Conservation (phyloP, 2,797 vertebrate species). For the Mormyrus hasselquistii region DNA sequence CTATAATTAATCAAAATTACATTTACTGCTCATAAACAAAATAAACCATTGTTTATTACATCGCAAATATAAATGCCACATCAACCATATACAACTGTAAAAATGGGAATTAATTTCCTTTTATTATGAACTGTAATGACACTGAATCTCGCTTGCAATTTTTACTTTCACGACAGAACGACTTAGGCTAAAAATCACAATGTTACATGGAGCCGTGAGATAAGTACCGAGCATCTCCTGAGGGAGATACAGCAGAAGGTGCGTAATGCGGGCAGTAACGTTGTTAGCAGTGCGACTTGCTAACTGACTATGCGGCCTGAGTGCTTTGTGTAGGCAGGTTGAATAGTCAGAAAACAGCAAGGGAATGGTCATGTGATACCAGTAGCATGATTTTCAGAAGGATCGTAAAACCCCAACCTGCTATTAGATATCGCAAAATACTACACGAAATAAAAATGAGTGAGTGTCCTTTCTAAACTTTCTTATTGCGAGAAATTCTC, state of each 20-base stretch:
- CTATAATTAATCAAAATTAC: neutral
- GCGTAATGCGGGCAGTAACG: neutral
- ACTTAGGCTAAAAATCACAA: neutral
- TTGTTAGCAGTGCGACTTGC: neutral
- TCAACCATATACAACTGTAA: neutral
- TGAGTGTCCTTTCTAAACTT: neutral
- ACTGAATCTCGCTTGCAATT: neutral
- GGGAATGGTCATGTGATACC: too few relatives aligned
- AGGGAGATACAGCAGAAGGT: neutral
- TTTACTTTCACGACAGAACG: neutral
- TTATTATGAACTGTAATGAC: neutral
- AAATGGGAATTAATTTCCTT: neutral
- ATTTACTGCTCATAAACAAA: neutral
- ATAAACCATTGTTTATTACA: neutral
- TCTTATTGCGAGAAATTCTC: neutral
- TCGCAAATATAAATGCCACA: neutral
- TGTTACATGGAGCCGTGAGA: neutral
- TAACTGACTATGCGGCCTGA: neutral
- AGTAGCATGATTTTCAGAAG: neutral
- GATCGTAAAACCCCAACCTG: neutral
- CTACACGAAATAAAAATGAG: neutral
- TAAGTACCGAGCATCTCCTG: neutral
- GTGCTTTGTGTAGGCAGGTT: neutral
- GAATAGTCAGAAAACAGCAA: neutral
- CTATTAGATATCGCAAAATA: constrained; percentile 1